These are phyloP conservation scores for Eupithecia centaureata DNA, from an alignment of 2,888 invertebrate species.

Conservation along the genomic window DNA sequence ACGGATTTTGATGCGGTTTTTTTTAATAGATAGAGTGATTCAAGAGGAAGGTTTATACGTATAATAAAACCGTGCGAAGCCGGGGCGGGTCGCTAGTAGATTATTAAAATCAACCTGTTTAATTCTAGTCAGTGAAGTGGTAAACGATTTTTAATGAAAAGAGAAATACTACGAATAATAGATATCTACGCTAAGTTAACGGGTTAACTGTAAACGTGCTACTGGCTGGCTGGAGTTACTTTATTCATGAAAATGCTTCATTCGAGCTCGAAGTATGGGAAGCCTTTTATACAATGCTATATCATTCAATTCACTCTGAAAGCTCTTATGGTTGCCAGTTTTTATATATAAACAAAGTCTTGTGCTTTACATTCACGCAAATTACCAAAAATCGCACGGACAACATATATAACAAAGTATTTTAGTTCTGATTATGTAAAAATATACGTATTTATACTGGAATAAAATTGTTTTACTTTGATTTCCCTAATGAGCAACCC, in stretches of 20 bases:
- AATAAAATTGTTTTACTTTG: neutral
- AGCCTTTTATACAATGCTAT: conserved; percentile 2
- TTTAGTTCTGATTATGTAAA: neutral
- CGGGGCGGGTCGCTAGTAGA: too few relatives aligned
- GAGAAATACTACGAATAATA: neutral
- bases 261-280: neutral
- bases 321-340: neutral
- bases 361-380: neutral
- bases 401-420: neutral
- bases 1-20: too few relatives aligned
- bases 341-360: neutral
- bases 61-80: too few relatives aligned
- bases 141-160: neutral
- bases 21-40: too few relatives aligned
- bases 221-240: too few relatives aligned
- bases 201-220: neutral
- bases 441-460: neutral
- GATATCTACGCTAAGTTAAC: neutral
- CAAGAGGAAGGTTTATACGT: too few relatives aligned
- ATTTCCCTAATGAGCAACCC: conserved; percentile 21
- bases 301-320: conserved; percentile 3
- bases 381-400: neutral
- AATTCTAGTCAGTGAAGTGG: neutral
- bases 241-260: neutral
- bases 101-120: too few relatives aligned